Evolutionary conservation across 1,140 invertebrate species (phyloP), one percentile per base, ranked within the genome.

Genomic region (Drosophila ohnishii): DNA sequence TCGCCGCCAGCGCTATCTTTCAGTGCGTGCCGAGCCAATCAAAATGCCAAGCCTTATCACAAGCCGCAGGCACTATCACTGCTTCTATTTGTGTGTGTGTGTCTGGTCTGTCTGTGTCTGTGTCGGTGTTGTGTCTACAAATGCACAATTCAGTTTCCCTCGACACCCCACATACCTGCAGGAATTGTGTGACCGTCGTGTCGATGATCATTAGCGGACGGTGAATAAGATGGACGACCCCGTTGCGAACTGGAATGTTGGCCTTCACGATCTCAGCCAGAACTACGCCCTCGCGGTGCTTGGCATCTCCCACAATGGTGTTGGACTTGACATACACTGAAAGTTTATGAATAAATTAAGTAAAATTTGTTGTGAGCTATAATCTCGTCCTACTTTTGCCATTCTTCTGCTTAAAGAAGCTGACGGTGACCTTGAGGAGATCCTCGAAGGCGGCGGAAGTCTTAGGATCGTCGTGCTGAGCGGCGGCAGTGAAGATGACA

Each of bases 221-320:
- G 67, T 97, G 95, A 79, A 98, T 98, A 28, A 98, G 93, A 93
- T 98, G 97, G 3, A 98, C 95, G 0, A 98, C 97, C 10, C 97
- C 97, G 88, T 98, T 98, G 83, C 95, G 95, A 5, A 98, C 96
- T 0, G 97, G 97, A 75, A 98, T 98, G 92, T 98, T 98, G n/a
- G 95, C 95, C 91, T 95, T 95, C 2, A 97, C 94, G 62, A 98
- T 96, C 91, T 97, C 95, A 4, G 97, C 95, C 19, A 97, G 82
- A 5, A 98, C 97, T 6, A 97, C 96, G 13, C 97, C 97, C 32
- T 94, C 93, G 1, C 94, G 93, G 88, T 97, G 96, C 61, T 94
- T 95, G 1, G 93, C 90, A 82, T 97, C 96, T 10, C 96, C 95
- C n/a, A 95, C 90, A 7, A 96, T 91, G 0, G 97, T 98, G 90